Evolutionary conservation across 1,140 invertebrate genomes (phyloP).

Genomic region (Zaprionus davidi): DNA sequence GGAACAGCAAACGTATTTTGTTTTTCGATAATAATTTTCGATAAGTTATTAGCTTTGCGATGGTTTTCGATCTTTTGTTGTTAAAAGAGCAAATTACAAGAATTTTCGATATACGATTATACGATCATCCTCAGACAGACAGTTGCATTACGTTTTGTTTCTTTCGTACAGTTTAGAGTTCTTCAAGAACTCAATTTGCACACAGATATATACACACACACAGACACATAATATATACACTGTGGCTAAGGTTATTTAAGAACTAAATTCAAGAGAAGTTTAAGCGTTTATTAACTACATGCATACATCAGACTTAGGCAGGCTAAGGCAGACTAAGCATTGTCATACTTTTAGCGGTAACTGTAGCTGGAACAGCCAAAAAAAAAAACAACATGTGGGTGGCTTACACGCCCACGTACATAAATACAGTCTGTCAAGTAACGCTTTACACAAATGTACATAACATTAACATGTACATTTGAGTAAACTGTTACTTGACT

Average conservation of each 20-base stretch:
- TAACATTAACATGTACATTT: too few species aligned
- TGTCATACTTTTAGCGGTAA: constrained; percentile 47
- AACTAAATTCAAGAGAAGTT: constrained; percentile 37
- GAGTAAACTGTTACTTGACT: too few species aligned
- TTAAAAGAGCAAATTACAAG: background rate
- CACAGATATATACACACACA: constrained; percentile 6
- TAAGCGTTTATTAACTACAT: constrained; percentile 42
- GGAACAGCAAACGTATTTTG: constrained; percentile 28
- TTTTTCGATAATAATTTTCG: constrained; percentile 24
- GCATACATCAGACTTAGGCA: constrained; percentile 39
- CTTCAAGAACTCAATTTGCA: constrained; percentile 10
- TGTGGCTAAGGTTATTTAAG: constrained; percentile 44
- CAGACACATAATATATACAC: constrained; percentile 7
- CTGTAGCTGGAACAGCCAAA: constrained; percentile 61
- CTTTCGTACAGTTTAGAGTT: constrained; percentile 11
- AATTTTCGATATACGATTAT: background rate
- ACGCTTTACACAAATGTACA: too few species aligned
- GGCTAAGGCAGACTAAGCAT: constrained; percentile 37
- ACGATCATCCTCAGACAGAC: background rate
- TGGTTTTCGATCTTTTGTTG: background rate
- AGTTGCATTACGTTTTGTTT: constrained; percentile 13
- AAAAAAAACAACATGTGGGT: constrained; percentile 12
- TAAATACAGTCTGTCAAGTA: constrained; percentile 25
- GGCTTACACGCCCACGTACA: constrained; percentile 41
- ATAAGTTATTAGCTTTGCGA: constrained; percentile 13